These are phyloP conservation scores for Bombylius major DNA, from an alignment of 2,888 invertebrate species.

Conservation along the genomic window DNA sequence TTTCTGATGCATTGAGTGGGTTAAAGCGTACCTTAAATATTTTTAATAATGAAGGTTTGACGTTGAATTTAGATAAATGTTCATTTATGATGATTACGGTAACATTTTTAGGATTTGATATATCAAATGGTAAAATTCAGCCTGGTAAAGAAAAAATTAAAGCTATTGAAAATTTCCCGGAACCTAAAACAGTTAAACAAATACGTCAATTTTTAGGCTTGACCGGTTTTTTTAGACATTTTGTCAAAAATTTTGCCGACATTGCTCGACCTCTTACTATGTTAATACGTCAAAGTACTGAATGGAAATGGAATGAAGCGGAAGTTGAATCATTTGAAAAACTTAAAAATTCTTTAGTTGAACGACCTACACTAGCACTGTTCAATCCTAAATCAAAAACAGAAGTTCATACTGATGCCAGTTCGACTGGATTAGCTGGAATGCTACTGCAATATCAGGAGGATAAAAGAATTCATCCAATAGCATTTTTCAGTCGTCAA, in stretches of 20 bases:
- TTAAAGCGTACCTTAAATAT: not conserved
- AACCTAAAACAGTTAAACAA: conserved; percentile 16
- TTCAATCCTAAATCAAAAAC: conserved; percentile 12
- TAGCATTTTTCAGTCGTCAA: conserved; percentile 20
- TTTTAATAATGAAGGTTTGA: conserved; percentile 2
- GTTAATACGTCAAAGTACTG: not conserved
- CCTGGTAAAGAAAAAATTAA: conserved; percentile 18
- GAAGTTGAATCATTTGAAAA: not conserved
- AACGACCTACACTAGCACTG: conserved; percentile 13
- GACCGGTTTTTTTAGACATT: conserved; percentile 20
- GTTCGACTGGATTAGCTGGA: conserved; percentile 14
- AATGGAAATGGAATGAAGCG: conserved; percentile 2
- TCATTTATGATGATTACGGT: conserved; percentile 14
- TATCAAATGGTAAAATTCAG: conserved; percentile 15
- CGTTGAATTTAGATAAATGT: conserved; percentile 11
- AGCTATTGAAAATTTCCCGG: conserved; percentile 13
- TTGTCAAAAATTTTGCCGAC: conserved; percentile 14
- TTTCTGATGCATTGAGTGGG: conserved; percentile 8
- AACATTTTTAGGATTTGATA: conserved; percentile 17
- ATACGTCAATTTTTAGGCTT: conserved; percentile 20
- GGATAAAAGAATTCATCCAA: conserved; percentile 8
- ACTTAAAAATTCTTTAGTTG: conserved; percentile 4
- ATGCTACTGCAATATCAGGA: conserved; percentile 17
- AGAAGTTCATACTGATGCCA: conserved; percentile 20
- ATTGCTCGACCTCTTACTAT: conserved; percentile 15